Base-by-base conservation (phyloP, 2,797 vertebrate species). In the Megaceryle alcyon region DNA sequence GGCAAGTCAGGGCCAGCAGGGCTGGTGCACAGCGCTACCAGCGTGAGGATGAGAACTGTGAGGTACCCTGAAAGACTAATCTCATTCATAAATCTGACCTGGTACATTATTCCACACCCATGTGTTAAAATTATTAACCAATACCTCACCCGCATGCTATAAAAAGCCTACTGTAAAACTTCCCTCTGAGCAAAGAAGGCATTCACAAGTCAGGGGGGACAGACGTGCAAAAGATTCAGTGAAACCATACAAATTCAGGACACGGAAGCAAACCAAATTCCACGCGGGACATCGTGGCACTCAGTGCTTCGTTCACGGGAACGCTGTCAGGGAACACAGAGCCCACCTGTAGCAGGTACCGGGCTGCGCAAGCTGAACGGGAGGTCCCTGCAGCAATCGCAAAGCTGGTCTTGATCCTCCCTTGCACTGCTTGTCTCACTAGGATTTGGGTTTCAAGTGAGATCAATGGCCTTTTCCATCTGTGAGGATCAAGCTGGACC, bases 381-480 rank as follows among this genome's bases (percentile, higher is more conserved):
- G 2, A 28, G 71, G 26, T 18, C 57, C 48, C 51, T 2, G 29
- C 6, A 43, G n/a, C 23, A 37, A n/a, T 3, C 0, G 0, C 7
- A 31, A 35, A 26, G 23, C 35, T 33, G 44, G 7, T 43, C 73
- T 29, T 18, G 29, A 57, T 11, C 51, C 46, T 65, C 64, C 70
- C 23, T 33, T 35, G 9, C 35, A 60, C 90, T 49, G 4, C 78
- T 68, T 0, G 0, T 35, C 44, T 12, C 9, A 1, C 10, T 17
- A 15, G 57, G 28, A 44, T 64, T 66, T 70, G 73, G 37, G 41
- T 29, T 66, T 9, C 5, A 69, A 86, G 35, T 14, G 81, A 94
- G 51, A 89, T 23, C 3, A 0, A 81, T 51, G 76, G 78, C 33
- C 57, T 87, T 23, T n/a, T 51, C 86, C 51, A 48, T 4, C 57